Evolutionary conservation across 2,888 invertebrate species (phyloP), one percentile per base, ranked within the genome.

Genomic region (Tenodera sinensis): DNA sequence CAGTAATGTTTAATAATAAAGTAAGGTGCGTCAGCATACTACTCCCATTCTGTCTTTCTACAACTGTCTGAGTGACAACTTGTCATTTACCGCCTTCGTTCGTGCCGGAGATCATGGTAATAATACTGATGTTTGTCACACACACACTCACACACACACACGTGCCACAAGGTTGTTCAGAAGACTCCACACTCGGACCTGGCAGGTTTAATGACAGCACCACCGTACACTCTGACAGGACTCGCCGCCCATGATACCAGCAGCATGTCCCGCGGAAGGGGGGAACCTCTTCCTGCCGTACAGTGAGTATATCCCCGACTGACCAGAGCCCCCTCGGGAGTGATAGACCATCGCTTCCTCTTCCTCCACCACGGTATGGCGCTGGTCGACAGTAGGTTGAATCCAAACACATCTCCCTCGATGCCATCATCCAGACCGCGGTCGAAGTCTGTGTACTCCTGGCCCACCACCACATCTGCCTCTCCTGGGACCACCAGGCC

Each of bases 401-500:
- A 95, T 15, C 96, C 96, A 91, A 95, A 95, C 91, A 96, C 94
- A 92, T 96, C 95, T 7, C 96, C 96, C 92, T 96, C 96, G 90
- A 96, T 94, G 14, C 96, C 96, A 90, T 95, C 96, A 90, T 95
- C 95, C 81, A 94, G 92, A 83, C 96, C 95, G 92, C 94, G 95
- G 94, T 96, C 95, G 91, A 94, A 95, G 91, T 95, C 95, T n/a
- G 95, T 95, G 91, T 95, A 95, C 91, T 96, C 96, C 92, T 96
- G 96, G 28, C 96, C 96, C n/a, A 96, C 93, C 14, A 96, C 95
- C 9, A 96, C 92, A 91, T 96, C 96, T 14, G 96, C 96, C 6
- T 94, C 94, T 34, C 94, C 94, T 9, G 96, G 95, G 89, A 96
- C 93, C 85, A 94, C 93, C 88, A 94, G 93, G 1, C 94, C 95